A percentile compares a stretch with the other conserved stretches of the same genome.
These are phyloP conservation scores for Oenanthe melanoleuca DNA, from an alignment of 2,113 vertebrate species.

Conservation along the genomic window DNA sequence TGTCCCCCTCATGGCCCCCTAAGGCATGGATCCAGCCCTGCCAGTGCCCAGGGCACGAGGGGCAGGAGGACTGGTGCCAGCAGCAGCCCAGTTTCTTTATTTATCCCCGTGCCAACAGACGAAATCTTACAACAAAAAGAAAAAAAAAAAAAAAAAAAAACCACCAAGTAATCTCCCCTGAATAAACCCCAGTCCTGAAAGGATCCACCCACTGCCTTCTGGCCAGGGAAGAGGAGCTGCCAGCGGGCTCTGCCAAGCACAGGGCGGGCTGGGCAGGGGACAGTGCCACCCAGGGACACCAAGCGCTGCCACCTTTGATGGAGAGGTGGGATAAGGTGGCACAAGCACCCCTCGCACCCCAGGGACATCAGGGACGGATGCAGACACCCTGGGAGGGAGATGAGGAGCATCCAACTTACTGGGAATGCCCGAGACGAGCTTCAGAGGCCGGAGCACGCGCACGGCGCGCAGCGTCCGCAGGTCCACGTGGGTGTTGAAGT, in stretches of 20 bases:
- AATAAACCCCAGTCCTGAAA: constrained; percentile 36
- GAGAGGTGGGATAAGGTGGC: background rate
- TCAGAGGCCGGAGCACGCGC: constrained; percentile 92
- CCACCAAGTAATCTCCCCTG: background rate
- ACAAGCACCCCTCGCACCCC: background rate
- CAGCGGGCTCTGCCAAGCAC: background rate
- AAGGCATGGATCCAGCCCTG: background rate
- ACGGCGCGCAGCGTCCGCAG: constrained; percentile 94
- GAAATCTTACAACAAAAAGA: background rate
- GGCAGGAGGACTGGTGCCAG: accelerated
- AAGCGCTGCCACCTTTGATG: accelerated
- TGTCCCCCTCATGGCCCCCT: accelerated
- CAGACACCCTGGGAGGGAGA: accelerated
- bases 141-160: background rate
- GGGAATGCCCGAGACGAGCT: constrained; percentile 97
- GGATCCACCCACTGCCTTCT: constrained; percentile 35
- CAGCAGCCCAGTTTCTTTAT: constrained; percentile 8
- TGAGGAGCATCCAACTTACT: constrained; percentile 78
- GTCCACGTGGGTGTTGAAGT: constrained; percentile 97
- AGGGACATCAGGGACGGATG: accelerated
- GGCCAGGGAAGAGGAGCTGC: background rate
- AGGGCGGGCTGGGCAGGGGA: background rate
- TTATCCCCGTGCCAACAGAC: background rate
- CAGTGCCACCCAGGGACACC: background rate
- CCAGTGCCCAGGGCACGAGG: background rate